Percentiles rank a stretch among this genome's conserved stretches.
These are phyloP conservation scores for Perodicticus potto DNA, from an alignment of 2,797 vertebrate species.

Conservation along the genomic window DNA sequence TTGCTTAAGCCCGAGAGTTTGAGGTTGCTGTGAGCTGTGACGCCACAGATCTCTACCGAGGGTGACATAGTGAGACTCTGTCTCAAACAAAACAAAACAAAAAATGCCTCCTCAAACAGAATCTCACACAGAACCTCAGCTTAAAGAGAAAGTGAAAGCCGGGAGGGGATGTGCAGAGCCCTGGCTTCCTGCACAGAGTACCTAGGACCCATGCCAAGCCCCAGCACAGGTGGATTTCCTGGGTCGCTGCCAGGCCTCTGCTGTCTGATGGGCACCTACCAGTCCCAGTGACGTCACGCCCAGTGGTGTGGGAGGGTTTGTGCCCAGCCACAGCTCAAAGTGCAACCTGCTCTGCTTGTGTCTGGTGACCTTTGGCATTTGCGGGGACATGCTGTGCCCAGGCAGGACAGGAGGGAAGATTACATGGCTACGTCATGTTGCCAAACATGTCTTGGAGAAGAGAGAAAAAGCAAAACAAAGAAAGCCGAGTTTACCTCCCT, in stretches of 20 bases:
- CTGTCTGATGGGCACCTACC: neutral
- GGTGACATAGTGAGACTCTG: too few species aligned
- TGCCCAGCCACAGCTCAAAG: neutral
- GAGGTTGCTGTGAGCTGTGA: too few species aligned
- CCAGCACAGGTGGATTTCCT: neutral
- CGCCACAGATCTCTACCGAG: too few species aligned
- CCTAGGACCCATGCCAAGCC: too few species aligned
- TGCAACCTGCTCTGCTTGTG: neutral
- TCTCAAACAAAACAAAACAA: too few species aligned
- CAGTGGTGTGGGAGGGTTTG: neutral
- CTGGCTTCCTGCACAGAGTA: neutral
- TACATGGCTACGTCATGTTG: neutral
- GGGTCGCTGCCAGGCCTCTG: neutral
- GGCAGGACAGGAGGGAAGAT: neutral
- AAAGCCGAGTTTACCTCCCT: neutral
- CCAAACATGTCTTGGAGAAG: conserved; percentile 34
- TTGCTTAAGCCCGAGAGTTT: too few species aligned
- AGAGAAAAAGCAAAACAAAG: conserved; percentile 49
- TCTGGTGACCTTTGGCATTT: conserved; percentile 52
- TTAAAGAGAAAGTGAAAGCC: neutral
- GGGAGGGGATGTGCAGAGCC: neutral
- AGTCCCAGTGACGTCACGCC: neutral
- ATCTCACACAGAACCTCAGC: neutral
- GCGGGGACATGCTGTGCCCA: neutral
- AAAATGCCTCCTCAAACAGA: neutral